phyloP scores from a whole-genome alignment of 2,797 vertebrate genomes.

The Knipowitschia caucasica region DNA sequence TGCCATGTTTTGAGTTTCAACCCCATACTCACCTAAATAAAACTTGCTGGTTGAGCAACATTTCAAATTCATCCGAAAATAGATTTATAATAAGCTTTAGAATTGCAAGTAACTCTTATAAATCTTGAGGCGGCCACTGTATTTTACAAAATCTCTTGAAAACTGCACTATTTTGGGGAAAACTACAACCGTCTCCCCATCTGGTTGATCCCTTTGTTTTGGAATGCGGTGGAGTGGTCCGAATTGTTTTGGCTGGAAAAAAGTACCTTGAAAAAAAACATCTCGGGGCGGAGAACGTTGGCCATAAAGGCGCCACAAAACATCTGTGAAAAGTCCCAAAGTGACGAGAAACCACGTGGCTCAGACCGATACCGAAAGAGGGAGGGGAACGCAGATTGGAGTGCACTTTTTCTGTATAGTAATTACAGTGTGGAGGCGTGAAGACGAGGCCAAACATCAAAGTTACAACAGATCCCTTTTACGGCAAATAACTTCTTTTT shows the following conservation, averaged over 20 bases:
- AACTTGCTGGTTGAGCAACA: slow-evolving; percentile 96
- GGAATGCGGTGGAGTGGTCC: slow-evolving; percentile 68
- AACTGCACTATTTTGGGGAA: slow-evolving; percentile 30
- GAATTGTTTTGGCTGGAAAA: slow-evolving; percentile 40
- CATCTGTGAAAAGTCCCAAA: slow-evolving; percentile 59
- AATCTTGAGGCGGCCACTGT: slow-evolving; percentile 61
- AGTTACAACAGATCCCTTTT: slow-evolving; percentile 90
- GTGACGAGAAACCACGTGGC: slow-evolving; percentile 55
- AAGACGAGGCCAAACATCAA: slow-evolving; percentile 83
- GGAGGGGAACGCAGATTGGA: slow-evolving; percentile 50
- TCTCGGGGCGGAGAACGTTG: slow-evolving; percentile 43
- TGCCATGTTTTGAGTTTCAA: slow-evolving; percentile 64
- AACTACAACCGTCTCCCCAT: slow-evolving; percentile 50
- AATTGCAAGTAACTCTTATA: slow-evolving; percentile 16
- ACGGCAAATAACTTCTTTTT: slow-evolving; percentile 74
- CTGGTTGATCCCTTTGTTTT: slow-evolving; percentile 61
- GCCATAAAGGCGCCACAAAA: slow-evolving; percentile 58
- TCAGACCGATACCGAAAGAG: slow-evolving; percentile 44
- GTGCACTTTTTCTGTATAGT: slow-evolving; percentile 77
- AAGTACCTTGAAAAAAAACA: slow-evolving; percentile 44
- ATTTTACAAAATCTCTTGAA: slow-evolving; percentile 23
- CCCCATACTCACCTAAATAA: slow-evolving; percentile 72
- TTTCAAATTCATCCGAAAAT: slow-evolving; percentile 66
- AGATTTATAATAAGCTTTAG: slow-evolving; percentile 45
- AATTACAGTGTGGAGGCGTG: slow-evolving; percentile 81